Evolutionary conservation across 2,888 invertebrate species (phyloP), one percentile per base, ranked within the genome.

Genomic region (Conomelus anceps): DNA sequence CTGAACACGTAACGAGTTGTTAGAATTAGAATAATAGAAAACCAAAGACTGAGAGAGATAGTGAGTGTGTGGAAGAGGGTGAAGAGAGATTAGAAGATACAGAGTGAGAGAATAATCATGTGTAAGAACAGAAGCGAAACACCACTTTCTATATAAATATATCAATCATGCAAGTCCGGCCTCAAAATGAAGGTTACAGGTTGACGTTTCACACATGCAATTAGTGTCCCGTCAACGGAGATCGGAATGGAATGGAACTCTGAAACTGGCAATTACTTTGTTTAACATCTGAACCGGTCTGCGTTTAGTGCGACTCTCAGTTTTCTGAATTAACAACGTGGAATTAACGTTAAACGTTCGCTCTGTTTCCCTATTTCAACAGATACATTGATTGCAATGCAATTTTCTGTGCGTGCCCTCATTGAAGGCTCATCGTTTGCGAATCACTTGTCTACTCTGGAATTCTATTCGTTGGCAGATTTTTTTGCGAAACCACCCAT

Each of bases 161-260:
- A 86, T 86, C 86, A 86, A 86, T 86, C 86, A 86, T 29, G 86
- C 24, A 26, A 22, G 26, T 29, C 26, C 86, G 86, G 86, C 86
- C 86, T 86, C 86, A 86, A 86, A 86, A 86, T 29, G 86, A 86
- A 86, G 86, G 86, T 86, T 86, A 86, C 24, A 22, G 24, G 23
- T 86, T 86, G 86, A 86, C 86, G 86, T 86, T 86, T 86, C 86
- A 86, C 86, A 86, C 86, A 86, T 86, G 86, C 86, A 86, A 86
- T 86, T 86, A 86, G 86, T 85, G 86, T 86, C 86, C 86, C 86
- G 86, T 86, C 86, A 86, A 26, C 86, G 29, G 26, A 22, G 26
- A 23, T 86, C 26, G 22, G 24, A 86, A 86, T 86, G 86, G 29
- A 86, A 86, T 24, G 86, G 17, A 86, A 86, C 86, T 86, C 29